Percentiles rank a stretch among this genome's conserved stretches.
Conservation (phyloP, 2,113 vertebrate species). For the Danionella cerebrum region DNA sequence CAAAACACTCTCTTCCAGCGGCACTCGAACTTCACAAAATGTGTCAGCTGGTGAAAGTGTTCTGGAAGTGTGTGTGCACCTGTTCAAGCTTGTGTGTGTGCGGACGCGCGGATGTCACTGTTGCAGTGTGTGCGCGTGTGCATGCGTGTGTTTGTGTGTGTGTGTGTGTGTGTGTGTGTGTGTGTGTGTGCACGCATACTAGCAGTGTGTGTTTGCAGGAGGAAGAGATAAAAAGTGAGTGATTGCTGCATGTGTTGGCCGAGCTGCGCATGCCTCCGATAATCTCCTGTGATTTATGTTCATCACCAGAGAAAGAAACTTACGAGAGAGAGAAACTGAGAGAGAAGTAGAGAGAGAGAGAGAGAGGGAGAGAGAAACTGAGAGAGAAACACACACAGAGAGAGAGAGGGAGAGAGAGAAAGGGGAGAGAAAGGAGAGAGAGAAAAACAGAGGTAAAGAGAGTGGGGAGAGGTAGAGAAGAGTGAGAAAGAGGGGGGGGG, state of each 20-base stretch:
- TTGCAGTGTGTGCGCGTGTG: background rate
- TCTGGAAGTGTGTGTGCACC: background rate
- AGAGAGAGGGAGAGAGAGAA: too few relatives aligned
- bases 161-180: background rate
- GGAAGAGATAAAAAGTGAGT: conserved; percentile 37
- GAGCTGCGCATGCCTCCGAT: conserved; percentile 28
- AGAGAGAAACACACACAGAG: too few relatives aligned
- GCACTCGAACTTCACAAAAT: background rate
- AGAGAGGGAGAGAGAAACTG: too few relatives aligned
- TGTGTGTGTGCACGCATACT: background rate
- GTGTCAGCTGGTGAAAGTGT: conserved; percentile 6
- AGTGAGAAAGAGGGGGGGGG: too few relatives aligned
- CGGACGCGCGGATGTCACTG: background rate
- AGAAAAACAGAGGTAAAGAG: too few relatives aligned
- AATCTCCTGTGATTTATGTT: conserved; percentile 58
- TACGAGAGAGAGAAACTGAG: too few relatives aligned
- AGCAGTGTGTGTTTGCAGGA: background rate
- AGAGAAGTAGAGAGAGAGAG: too few relatives aligned
- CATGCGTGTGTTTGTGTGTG: background rate
- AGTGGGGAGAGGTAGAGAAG: too few relatives aligned
- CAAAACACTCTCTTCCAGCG: background rate
- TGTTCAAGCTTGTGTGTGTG: background rate
- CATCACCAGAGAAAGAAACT: conserved; percentile 51
- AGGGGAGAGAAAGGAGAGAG: too few relatives aligned
- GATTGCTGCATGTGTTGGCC: conserved; percentile 40